Evolutionary conservation across 2,113 vertebrate genomes (phyloP).

Genomic region (Pimephales promelas): DNA sequence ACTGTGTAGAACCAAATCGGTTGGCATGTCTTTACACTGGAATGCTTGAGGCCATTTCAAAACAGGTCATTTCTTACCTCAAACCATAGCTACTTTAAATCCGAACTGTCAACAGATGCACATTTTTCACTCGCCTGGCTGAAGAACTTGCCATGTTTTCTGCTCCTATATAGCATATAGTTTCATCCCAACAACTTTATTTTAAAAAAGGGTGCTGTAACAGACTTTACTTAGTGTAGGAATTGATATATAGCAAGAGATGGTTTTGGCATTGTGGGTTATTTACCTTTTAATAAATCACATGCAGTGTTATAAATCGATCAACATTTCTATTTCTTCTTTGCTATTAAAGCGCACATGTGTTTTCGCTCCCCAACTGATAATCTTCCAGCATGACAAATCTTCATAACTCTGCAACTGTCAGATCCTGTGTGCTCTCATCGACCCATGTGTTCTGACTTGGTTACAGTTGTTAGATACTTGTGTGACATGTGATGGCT

Average conservation of each 20-base stretch:
- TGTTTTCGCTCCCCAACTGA: conserved; percentile 62
- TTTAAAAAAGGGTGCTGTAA: conserved; percentile 3
- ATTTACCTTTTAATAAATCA: conserved; percentile 50
- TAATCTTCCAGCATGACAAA: conserved; percentile 74
- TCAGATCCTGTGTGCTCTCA: conserved; percentile 67
- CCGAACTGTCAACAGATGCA: conserved; percentile 60
- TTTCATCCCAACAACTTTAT: background rate
- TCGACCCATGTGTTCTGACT: conserved; percentile 85
- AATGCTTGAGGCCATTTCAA: conserved; percentile 78
- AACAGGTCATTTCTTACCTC: conserved; percentile 77
- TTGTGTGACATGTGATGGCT: conserved; percentile 80
- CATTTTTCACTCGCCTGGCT: conserved; percentile 50
- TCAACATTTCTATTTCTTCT: conserved; percentile 41
- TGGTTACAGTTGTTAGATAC: conserved; percentile 86
- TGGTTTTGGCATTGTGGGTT: conserved; percentile 1
- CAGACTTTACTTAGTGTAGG: background rate
- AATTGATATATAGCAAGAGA: conserved; percentile 19
- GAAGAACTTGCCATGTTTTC: conserved; percentile 42
- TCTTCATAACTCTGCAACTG: conserved; percentile 72
- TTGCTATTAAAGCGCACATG: conserved; percentile 64
- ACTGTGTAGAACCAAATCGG: conserved; percentile 91
- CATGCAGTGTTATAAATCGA: conserved; percentile 41
- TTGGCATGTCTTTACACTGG: conserved; percentile 84
- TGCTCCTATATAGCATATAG: background rate
- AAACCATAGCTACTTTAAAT: conserved; percentile 76